Percentiles rank a stretch among this genome's conserved stretches.
Evolutionary conservation across 2,113 vertebrate species (phyloP).

Genomic region (Zonotrichia leucophrys): DNA sequence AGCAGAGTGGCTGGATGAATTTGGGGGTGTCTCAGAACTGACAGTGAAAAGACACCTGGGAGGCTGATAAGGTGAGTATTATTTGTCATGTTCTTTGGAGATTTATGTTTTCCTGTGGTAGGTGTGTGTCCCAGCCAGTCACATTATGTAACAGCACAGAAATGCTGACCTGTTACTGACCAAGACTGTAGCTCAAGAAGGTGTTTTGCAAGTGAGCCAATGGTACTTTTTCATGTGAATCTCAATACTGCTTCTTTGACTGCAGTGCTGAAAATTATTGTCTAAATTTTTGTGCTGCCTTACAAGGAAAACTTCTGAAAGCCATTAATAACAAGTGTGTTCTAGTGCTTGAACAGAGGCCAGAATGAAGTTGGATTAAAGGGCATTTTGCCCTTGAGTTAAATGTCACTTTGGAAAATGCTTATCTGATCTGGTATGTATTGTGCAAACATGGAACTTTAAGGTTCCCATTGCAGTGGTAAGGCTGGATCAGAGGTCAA

Average conservation of each 20-base stretch:
- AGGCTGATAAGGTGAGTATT: not conserved
- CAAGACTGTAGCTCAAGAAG: not conserved
- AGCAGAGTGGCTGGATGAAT: not conserved
- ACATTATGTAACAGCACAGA: not conserved
- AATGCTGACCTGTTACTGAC: not conserved
- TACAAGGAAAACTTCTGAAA: not conserved
- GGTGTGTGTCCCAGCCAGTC: not conserved
- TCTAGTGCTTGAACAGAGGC: not conserved
- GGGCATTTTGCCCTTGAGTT: not conserved
- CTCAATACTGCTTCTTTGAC: not conserved
- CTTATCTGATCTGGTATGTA: not conserved
- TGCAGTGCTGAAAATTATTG: not conserved
- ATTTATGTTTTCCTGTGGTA: not conserved
- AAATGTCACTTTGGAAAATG: not conserved
- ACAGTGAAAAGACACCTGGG: not conserved
- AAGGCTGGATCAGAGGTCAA: not conserved
- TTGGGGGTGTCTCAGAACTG: not conserved
- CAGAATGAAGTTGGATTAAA: not conserved
- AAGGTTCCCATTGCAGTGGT: rapidly evolving
- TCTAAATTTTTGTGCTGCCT: not conserved
- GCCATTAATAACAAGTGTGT: not conserved
- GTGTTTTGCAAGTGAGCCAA: not conserved
- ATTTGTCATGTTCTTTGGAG: not conserved
- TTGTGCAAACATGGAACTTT: not conserved
- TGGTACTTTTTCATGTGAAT: not conserved